These are phyloP conservation scores for Crossocerus cetratus DNA, from an alignment of 2,888 invertebrate species.

Conservation along the genomic window DNA sequence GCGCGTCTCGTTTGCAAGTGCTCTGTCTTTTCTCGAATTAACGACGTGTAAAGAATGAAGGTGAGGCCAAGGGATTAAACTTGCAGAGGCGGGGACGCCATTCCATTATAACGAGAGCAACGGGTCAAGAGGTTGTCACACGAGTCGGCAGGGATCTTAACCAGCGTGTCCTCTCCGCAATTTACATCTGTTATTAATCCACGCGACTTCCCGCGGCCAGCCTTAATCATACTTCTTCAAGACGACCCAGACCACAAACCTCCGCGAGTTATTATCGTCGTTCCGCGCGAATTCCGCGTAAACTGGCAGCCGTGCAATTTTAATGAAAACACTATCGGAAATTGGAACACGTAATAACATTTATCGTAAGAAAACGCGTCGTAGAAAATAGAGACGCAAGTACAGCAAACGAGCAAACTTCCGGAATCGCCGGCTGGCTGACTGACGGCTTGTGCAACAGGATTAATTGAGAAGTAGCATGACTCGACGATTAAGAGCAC, in stretches of 20 bases:
- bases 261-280: too few relatives aligned
- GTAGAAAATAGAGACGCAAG: too few relatives aligned
- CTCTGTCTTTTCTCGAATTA: neutral
- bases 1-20: neutral
- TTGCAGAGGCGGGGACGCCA: constrained; percentile 20
- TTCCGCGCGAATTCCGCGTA: too few relatives aligned
- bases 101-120: constrained; percentile 26
- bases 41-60: constrained; percentile 12
- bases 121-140: constrained; percentile 12
- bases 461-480: neutral
- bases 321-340: too few relatives aligned
- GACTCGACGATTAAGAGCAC: neutral
- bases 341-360: too few relatives aligned
- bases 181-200: constrained; percentile 27
- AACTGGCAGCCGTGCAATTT: too few relatives aligned
- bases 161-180: constrained; percentile 18
- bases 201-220: neutral
- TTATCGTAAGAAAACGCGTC: too few relatives aligned
- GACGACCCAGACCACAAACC: too few relatives aligned
- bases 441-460: too few relatives aligned
- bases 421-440: too few relatives aligned
- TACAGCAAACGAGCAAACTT: too few relatives aligned
- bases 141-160: constrained; percentile 7
- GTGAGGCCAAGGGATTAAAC: constrained; percentile 31
- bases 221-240: neutral